Evolutionary conservation across 2,888 invertebrate species (phyloP).

Genomic region (Agriopis aurantiaria): DNA sequence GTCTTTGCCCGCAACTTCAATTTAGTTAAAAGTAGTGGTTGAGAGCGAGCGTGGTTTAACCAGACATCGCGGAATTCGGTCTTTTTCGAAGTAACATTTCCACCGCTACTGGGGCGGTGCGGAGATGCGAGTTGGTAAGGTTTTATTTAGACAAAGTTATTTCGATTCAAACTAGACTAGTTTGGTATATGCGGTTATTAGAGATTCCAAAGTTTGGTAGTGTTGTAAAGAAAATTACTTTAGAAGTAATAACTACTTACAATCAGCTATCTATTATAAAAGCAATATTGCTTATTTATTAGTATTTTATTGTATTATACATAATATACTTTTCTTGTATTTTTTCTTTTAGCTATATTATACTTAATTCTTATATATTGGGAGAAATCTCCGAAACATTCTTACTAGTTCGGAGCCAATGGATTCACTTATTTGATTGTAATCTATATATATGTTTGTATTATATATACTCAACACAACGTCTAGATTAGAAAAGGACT

Average conservation of each 20-base stretch:
- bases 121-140: constrained; percentile 39
- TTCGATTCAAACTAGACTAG: constrained; percentile 5
- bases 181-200: neutral
- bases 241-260: neutral
- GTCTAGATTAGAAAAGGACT: no score
- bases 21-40: constrained; percentile 82
- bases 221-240: neutral
- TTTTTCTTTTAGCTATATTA: no score
- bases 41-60: constrained; percentile 73
- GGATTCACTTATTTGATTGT: no score
- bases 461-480: no score
- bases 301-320: no score
- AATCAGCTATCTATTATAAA: neutral
- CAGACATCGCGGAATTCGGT: constrained; percentile 58
- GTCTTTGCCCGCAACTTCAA: constrained; percentile 79
- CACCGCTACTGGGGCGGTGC: constrained; percentile 48
- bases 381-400: no score
- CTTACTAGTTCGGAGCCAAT: no score
- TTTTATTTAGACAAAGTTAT: constrained; percentile 38
- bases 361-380: no score
- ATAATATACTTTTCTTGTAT: no score
- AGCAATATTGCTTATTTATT: neutral
- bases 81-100: constrained; percentile 60
- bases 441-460: neutral
- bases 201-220: neutral